Conservation (phyloP, 2,888 invertebrate species). For the Campaea margaritaria region DNA sequence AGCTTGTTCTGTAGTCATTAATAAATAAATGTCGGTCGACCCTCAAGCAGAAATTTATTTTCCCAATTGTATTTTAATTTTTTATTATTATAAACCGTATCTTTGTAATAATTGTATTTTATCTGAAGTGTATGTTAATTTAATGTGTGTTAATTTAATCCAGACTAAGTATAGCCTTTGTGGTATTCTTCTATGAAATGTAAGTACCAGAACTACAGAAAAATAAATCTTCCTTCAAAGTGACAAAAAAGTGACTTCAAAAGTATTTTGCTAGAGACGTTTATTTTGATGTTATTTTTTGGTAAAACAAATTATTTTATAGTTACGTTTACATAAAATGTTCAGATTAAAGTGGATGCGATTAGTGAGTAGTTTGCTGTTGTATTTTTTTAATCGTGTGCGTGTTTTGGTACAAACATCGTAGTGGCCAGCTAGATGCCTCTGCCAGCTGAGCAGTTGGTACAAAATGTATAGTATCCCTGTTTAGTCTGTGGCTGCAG, state of each 20-base stretch:
- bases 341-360: conserved; percentile 54
- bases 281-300: conserved; percentile 28
- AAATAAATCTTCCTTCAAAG: background rate
- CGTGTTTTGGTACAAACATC: background rate
- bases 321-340: conserved; percentile 52
- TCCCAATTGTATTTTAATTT: too few species aligned
- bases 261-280: background rate
- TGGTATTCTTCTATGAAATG: background rate
- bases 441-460: too few species aligned
- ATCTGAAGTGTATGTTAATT: too few species aligned
- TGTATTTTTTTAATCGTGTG: background rate
- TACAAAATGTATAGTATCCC: background rate
- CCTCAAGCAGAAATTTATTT: too few species aligned
- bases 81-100: too few species aligned
- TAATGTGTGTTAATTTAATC: too few species aligned
- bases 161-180: background rate
- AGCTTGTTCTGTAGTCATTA: too few species aligned
- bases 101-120: too few species aligned
- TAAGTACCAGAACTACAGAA: background rate
- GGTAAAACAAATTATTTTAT: conserved; percentile 13
- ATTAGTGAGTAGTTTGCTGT: conserved; percentile 53
- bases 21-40: too few species aligned
- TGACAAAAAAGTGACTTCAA: background rate
- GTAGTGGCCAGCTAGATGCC: too few species aligned
- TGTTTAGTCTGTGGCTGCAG: too few species aligned